These are phyloP conservation scores for Ptiloglossa arizonensis DNA, from an alignment of 1,140 invertebrate species.

Conservation along the genomic window DNA sequence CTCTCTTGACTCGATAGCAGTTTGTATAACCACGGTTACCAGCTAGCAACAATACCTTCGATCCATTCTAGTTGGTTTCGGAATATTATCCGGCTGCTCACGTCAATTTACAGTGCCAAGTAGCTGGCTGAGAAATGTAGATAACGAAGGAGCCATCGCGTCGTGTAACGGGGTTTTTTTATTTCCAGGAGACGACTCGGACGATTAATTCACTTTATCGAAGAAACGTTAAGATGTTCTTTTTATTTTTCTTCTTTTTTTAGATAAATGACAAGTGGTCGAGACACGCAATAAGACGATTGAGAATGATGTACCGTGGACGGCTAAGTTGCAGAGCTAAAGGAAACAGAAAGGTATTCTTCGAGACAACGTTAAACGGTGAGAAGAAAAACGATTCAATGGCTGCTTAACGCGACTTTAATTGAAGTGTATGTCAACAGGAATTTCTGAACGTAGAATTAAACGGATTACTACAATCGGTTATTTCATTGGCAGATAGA, in stretches of 20 bases:
- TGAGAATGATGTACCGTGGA: constrained; percentile 7
- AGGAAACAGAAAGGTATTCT: not conserved
- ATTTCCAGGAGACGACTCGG: no score
- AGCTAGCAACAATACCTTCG: not conserved
- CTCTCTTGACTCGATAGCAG: not conserved
- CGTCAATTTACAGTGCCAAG: not conserved
- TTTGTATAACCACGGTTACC: not conserved
- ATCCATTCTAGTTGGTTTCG: not conserved
- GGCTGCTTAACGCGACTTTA: not conserved
- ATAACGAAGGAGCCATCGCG: no score
- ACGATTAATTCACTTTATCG: no score
- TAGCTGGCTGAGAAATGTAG: not conserved
- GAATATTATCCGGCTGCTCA: not conserved
- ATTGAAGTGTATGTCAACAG: not conserved
- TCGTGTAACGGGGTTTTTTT: no score
- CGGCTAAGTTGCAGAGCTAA: not conserved
- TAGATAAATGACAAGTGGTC: not conserved
- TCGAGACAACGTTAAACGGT: not conserved
- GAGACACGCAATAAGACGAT: not conserved
- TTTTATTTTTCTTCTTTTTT: no score
- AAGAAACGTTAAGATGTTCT: no score
- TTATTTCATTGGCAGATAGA: no score
- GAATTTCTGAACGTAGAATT: not conserved
- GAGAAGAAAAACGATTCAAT: not conserved
- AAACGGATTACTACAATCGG: no score